Percentiles rank a stretch among this genome's conserved stretches.
phyloP scores from a whole-genome alignment of 2,888 invertebrate genomes.

The Craniophora ligustri region DNA sequence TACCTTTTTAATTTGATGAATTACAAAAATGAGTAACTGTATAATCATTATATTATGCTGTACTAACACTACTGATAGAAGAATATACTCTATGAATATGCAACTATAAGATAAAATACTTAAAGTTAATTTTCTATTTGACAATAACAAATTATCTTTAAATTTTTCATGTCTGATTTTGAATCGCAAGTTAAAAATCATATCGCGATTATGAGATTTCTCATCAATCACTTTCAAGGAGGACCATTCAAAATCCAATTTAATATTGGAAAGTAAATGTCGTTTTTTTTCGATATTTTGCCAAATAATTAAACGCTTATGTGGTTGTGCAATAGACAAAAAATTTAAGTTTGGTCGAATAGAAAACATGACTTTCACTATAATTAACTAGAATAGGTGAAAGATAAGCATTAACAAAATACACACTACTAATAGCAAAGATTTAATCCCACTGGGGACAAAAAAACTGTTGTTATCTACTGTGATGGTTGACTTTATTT shows the following conservation, averaged over 20 bases:
- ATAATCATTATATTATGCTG: too few species aligned
- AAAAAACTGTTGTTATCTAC: too few species aligned
- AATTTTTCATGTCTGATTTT: constrained; percentile 6
- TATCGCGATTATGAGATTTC: constrained; percentile 25
- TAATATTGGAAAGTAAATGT: constrained; percentile 21
- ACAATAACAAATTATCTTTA: neutral
- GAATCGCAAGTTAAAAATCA: constrained; percentile 10
- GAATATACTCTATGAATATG: too few species aligned
- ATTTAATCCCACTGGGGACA: too few species aligned
- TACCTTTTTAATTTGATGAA: too few species aligned
- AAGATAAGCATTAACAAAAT: too few species aligned
- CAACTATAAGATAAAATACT: neutral
- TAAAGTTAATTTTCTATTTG: neutral
- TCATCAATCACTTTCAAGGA: constrained; percentile 15
- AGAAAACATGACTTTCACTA: neutral
- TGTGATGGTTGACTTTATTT: too few species aligned
- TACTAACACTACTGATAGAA: too few species aligned
- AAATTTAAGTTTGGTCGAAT: neutral
- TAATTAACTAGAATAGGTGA: too few species aligned
- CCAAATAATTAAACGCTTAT: neutral
- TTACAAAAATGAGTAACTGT: too few species aligned
- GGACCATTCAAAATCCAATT: constrained; percentile 29
- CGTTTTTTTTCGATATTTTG: constrained; percentile 8
- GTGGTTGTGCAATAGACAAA: neutral
- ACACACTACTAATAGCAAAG: too few species aligned